phyloP scores from a whole-genome alignment of 1,140 invertebrate genomes.

The Eueides isabella region DNA sequence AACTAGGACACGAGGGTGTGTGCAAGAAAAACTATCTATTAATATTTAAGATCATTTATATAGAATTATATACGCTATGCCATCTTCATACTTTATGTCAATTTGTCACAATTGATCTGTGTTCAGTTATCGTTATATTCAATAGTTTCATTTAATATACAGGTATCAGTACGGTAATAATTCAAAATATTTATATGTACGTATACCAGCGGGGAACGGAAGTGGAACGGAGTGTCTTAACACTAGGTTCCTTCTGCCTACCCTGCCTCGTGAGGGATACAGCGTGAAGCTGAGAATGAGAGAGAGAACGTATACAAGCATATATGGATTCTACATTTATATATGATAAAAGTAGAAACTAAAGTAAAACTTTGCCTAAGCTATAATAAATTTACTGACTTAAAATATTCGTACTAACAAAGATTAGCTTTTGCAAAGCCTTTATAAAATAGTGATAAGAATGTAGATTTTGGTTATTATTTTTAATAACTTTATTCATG shows the following conservation, averaged over 20 bases:
- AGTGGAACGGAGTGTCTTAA: too few species aligned
- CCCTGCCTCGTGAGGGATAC: too few species aligned
- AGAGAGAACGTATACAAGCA: neutral
- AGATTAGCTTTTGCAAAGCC: neutral
- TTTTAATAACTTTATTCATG: too few species aligned
- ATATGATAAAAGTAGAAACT: neutral
- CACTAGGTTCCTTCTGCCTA: too few species aligned
- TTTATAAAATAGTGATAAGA: neutral
- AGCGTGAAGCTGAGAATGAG: too few species aligned
- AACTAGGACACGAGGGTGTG: constrained; percentile 19
- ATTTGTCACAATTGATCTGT: neutral
- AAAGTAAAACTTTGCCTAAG: neutral
- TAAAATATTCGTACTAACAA: neutral
- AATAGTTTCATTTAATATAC: neutral
- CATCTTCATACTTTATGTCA: neutral
- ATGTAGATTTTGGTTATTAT: too few species aligned
- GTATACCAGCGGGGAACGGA: too few species aligned
- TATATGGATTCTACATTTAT: neutral
- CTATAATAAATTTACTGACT: constrained; percentile 8
- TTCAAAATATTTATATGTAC: neutral
- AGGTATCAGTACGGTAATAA: neutral
- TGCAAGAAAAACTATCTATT: constrained; percentile 11
- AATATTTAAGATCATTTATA: neutral
- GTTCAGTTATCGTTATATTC: neutral
- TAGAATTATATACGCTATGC: neutral